Conservation (phyloP, 2,888 invertebrate species). For the Melieria crassipennis region DNA sequence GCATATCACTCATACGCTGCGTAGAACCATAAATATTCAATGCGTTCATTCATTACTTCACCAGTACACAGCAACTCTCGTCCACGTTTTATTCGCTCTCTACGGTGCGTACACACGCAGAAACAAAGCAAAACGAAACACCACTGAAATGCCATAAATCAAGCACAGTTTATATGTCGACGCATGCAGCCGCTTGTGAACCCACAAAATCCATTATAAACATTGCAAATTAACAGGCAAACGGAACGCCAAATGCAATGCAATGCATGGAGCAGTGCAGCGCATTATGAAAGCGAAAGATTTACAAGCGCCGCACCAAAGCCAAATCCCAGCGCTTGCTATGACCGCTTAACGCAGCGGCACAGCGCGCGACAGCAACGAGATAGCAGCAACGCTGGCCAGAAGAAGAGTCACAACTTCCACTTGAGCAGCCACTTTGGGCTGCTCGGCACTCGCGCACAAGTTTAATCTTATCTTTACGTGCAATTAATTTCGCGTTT, state of each 20-base stretch:
- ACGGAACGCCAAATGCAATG: slow-evolving; percentile 7
- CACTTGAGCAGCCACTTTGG: background rate
- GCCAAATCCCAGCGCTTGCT: background rate
- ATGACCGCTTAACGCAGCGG: background rate
- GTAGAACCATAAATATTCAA: too few species aligned
- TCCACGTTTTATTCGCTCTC: too few species aligned
- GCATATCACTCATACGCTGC: too few species aligned
- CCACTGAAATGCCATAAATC: background rate
- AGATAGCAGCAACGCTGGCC: background rate
- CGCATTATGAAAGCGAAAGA: background rate
- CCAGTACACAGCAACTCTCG: too few species aligned
- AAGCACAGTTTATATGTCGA: slow-evolving; percentile 3
- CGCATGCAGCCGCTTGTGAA: slow-evolving; percentile 1
- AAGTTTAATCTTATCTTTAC: slow-evolving; percentile 38
- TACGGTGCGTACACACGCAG: too few species aligned
- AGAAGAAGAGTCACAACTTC: background rate
- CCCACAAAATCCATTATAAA: slow-evolving; percentile 28
- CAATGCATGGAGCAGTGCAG: background rate
- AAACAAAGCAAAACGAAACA: too few species aligned
- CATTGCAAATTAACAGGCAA: slow-evolving; percentile 32
- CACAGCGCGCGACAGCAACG: background rate
- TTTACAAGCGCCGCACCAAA: background rate
- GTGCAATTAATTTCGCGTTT: slow-evolving; percentile 39
- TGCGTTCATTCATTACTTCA: too few species aligned
- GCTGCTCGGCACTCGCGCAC: slow-evolving; percentile 4